Conservation (phyloP, 23 tunicate genomes). For the Halocynthia aurantium region DNA sequence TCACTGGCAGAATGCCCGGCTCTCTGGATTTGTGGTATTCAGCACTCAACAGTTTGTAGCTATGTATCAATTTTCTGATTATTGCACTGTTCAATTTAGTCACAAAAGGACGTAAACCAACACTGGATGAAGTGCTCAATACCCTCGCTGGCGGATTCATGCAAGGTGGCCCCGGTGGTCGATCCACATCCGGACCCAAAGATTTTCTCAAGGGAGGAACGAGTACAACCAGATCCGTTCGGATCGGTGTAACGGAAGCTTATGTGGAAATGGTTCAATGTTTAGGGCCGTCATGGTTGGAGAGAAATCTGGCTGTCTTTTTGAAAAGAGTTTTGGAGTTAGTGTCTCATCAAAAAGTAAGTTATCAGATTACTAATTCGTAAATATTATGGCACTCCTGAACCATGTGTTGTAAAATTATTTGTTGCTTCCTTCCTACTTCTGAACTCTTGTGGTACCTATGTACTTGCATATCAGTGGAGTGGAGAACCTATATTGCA, state of each 20-base stretch:
- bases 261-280: slow-evolving; percentile 72
- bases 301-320: slow-evolving; percentile 51
- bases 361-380: background rate
- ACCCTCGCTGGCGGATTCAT: slow-evolving; percentile 54
- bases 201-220: slow-evolving; percentile 55
- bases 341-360: slow-evolving; percentile 81
- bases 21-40: background rate
- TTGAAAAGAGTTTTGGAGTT: slow-evolving; percentile 68
- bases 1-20: too few species aligned
- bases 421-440: too few species aligned
- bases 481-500: too few species aligned
- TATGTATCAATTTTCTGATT: background rate
- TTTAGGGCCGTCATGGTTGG: slow-evolving; percentile 85
- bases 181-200: slow-evolving; percentile 54
- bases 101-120: slow-evolving; percentile 70
- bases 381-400: too few species aligned
- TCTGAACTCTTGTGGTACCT: too few species aligned
- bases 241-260: slow-evolving; percentile 86
- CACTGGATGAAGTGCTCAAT: slow-evolving; percentile 62
- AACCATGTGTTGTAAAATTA: too few species aligned
- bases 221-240: slow-evolving; percentile 44
- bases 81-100: background rate
- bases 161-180: slow-evolving; percentile 45
- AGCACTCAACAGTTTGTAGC: background rate
- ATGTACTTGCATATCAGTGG: too few species aligned